phyloP scores from a whole-genome alignment of 2,888 invertebrate genomes.

The Pseudanteris insignis region DNA sequence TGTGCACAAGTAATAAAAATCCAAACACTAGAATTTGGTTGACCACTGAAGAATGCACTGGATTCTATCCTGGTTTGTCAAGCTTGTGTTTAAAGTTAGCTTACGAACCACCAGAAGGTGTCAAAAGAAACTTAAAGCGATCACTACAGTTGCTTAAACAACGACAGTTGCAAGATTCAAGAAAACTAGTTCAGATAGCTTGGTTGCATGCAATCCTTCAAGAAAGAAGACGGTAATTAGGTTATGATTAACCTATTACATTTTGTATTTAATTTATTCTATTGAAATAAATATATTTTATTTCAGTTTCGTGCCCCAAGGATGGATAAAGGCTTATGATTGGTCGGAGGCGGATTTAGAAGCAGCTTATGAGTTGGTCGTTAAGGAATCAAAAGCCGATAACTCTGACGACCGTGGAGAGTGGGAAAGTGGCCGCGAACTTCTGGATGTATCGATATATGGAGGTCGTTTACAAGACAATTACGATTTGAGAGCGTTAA shows the following conservation, averaged over 20 bases:
- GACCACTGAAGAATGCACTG: constrained; percentile 60
- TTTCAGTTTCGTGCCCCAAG: constrained; percentile 65
- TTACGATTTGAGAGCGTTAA: constrained; percentile 76
- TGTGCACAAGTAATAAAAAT: constrained; percentile 55
- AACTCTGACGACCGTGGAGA: constrained; percentile 64
- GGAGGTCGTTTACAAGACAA: constrained; percentile 86
- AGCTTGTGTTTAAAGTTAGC: constrained; percentile 61
- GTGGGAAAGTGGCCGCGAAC: constrained; percentile 81
- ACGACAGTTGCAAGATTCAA: constrained; percentile 54
- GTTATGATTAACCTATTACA: too few relatives aligned
- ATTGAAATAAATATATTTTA: background rate
- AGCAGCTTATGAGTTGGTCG: constrained; percentile 75
- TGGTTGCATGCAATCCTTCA: constrained; percentile 90
- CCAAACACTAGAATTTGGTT: constrained; percentile 58
- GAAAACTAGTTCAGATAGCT: constrained; percentile 79
- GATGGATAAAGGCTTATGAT: constrained; percentile 90
- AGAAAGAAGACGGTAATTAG: constrained; percentile 87
- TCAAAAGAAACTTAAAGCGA: constrained; percentile 60
- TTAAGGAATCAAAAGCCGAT: constrained; percentile 62
- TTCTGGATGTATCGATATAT: constrained; percentile 83
- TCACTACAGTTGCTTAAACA: constrained; percentile 59
- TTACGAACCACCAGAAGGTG: constrained; percentile 64
- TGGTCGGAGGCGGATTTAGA: constrained; percentile 84
- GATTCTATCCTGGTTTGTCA: constrained; percentile 61
- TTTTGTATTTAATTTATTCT: background rate